Evolutionary conservation across 2,797 vertebrate genomes (phyloP).

Genomic region (Etheostoma perlongum): DNA sequence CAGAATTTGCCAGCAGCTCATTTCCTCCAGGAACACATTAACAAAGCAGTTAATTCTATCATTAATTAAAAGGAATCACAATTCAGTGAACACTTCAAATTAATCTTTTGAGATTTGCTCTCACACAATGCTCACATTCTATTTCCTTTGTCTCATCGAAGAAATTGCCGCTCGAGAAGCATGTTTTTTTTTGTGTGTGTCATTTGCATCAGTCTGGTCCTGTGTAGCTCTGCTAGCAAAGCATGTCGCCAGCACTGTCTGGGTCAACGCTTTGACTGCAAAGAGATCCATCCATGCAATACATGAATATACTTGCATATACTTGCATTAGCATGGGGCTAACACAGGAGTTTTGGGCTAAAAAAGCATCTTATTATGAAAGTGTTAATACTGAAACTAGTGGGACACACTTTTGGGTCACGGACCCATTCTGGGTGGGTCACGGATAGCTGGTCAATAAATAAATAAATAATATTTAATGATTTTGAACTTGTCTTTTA

Average conservation of each 20-base stretch:
- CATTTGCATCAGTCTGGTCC: conserved; percentile 56
- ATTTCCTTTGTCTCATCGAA: conserved; percentile 75
- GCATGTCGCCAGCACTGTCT: conserved; percentile 65
- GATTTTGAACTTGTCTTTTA: too few species aligned
- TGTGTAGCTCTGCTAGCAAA: conserved; percentile 65
- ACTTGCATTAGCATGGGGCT: conserved; percentile 25
- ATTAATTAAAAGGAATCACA: conserved; percentile 89
- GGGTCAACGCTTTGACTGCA: conserved; percentile 53
- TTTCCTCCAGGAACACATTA: conserved; percentile 86
- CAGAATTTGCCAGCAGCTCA: conserved; percentile 80
- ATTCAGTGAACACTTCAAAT: conserved; percentile 87
- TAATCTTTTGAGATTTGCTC: conserved; percentile 86
- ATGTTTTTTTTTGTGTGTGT: conserved; percentile 39
- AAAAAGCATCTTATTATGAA: conserved; percentile 1
- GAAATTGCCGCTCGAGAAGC: conserved; percentile 63
- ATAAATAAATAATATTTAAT: too few species aligned
- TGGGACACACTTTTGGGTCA: too few species aligned
- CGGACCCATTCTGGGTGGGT: too few species aligned
- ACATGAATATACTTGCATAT: conserved; percentile 40
- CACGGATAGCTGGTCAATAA: too few species aligned
- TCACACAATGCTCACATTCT: conserved; percentile 78
- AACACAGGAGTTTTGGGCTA: conserved; percentile 19
- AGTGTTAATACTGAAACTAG: neutral
- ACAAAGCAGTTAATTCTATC: conserved; percentile 87
- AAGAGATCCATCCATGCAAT: conserved; percentile 46